Evolutionary conservation across 2,113 vertebrate genomes (phyloP).

Genomic region (Notothenia coriiceps): DNA sequence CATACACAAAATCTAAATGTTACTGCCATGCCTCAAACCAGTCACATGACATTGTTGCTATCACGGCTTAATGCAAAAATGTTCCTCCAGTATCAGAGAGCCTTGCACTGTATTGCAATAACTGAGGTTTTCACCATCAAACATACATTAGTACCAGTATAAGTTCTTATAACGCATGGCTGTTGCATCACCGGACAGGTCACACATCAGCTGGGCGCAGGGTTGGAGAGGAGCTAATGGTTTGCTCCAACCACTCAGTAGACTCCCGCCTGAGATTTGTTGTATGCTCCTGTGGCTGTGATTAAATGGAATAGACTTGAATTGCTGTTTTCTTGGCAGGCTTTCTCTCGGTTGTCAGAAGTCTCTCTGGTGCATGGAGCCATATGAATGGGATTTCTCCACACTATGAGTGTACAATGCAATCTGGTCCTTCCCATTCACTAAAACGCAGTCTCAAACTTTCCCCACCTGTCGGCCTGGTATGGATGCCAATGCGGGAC

Average conservation of each 20-base stretch:
- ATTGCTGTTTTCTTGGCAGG: conserved; percentile 59
- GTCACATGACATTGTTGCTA: neutral
- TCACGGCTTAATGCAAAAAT: neutral
- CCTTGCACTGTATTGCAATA: neutral
- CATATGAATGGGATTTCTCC: conserved; percentile 70
- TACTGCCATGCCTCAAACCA: neutral
- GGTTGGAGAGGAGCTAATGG: conserved; percentile 14
- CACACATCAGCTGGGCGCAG: neutral
- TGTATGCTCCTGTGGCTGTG: conserved; percentile 26
- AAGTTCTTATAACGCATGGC: neutral
- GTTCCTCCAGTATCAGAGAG: neutral
- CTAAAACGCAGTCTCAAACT: conserved; percentile 60
- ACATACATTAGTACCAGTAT: neutral
- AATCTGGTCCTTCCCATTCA: conserved; percentile 74
- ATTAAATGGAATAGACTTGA: conserved; percentile 36
- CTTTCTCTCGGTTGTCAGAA: conserved; percentile 47
- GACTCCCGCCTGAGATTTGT: neutral
- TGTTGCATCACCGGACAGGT: conserved; percentile 3
- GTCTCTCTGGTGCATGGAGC: conserved; percentile 38
- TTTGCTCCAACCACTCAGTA: neutral
- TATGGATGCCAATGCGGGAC: conserved; percentile 49
- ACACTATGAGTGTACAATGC: conserved; percentile 45
- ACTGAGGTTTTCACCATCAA: neutral
- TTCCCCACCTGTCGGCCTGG: conserved; percentile 61
- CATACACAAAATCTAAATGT: neutral